Base-by-base conservation (phyloP, 2,797 vertebrate genomes). In the Phataginus tetradactyla region DNA sequence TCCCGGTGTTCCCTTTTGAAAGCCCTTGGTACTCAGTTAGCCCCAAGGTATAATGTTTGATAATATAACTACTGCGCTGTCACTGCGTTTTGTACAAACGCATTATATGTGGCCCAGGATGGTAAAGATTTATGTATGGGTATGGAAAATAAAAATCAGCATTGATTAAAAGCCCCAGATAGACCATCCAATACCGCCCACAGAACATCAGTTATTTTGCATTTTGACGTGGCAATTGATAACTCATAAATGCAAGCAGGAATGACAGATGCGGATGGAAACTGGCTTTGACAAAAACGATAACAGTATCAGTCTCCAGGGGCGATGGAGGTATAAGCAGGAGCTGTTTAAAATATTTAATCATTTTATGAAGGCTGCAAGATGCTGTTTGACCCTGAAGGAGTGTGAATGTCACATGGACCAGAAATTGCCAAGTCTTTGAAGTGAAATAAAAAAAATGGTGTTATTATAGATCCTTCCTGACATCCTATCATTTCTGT, bases 271-370 rank as follows among this genome's bases (percentile, higher is more conserved):
- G 99, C 98, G 98, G 99, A 99, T 99, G 99, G 99, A 99, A 99
- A 99, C 99, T 99, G 99, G 99, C 99, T 99, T 99, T 99, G 99
- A 99, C 99, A 99, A 99, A 99, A 99, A 99, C 99, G 99, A 99
- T 99, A 99, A 99, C 99, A 98, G 99, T 99, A 99, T 99, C 99
- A 99, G 99, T 99, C 99, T 99, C 99, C 97, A 98, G 99, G 98
- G 99, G 99, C 99, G 98, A 99, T 98, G 99, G 99, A 99, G 99
- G 99, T 99, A 99, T 99, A 99, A 99, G 99, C 99, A 99, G 99
- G 99, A 99, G 99, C 99, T 99, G 99, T 99, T 99, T 99, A 99
- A 99, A 99, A 99, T 99, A 99, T 99, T 99, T 99, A 99, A 99
- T 99, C 99, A 99, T 99, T 99, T 99, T 99, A 99, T 99, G 99